Conservation (phyloP, 2,113 vertebrate species). For the Heloderma charlesbogerti region DNA sequence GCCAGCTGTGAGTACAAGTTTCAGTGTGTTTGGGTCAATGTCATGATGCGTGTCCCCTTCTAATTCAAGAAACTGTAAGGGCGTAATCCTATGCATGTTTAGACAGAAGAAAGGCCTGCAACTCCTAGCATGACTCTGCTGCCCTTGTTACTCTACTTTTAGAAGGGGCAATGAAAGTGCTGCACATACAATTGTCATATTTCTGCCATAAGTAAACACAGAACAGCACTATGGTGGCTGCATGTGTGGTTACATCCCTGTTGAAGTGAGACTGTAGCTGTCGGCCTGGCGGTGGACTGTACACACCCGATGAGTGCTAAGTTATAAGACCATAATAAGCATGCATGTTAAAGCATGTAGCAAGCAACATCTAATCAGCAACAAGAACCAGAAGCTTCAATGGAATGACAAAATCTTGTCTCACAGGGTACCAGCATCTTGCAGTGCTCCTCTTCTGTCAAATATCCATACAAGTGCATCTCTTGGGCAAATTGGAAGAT, state of each 20-base stretch:
- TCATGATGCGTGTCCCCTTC: background rate
- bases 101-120: too few relatives aligned
- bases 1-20: background rate
- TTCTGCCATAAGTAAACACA: background rate
- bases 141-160: too few relatives aligned
- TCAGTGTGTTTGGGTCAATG: background rate
- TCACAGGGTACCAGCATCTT: constrained; percentile 75
- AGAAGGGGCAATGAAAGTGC: background rate
- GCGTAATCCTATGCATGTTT: background rate
- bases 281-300: background rate
- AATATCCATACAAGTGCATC: constrained; percentile 82
- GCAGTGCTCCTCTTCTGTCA: constrained; percentile 67
- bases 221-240: background rate
- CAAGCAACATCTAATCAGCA: background rate
- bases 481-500: constrained; percentile 72
- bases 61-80: background rate
- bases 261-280: background rate
- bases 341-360: background rate
- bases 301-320: too few relatives aligned
- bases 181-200: background rate
- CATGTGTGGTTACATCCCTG: background rate
- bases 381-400: constrained; percentile 24
- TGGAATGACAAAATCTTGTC: constrained; percentile 39
- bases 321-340: background rate
- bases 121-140: too few relatives aligned